Base-by-base conservation (phyloP, 2,113 vertebrate species). In the Dermatemys mawii region DNA sequence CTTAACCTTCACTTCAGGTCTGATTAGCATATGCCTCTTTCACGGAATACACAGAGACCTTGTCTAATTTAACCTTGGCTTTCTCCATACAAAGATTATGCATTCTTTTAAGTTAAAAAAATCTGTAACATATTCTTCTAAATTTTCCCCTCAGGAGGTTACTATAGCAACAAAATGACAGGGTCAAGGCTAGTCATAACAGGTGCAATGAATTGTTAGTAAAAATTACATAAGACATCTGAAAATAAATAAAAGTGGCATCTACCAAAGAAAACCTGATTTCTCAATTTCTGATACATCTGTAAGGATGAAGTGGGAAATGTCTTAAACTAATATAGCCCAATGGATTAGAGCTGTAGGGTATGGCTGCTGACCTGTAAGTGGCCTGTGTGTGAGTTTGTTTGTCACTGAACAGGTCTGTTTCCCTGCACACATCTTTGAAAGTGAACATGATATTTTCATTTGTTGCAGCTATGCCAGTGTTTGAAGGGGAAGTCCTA, bases 141-240 rank as follows among this genome's bases (percentile, higher is more conserved):
- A 32, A 24, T 41, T 67, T 55, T 53, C 73, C 86, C 85, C 75
- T n/a, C 3, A 1, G 27, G 32, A 50, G 35, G 90, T 95, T 46
- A 35, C 81, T 49, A 44, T 85, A 76, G 78, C 44, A 80, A 70
- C 63, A 53, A 70, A 24, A 3, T 17, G 32, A 93, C 89, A 53
- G 38, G 4, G 1, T 75, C 70, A 93, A 67, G 63, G 84, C 49
- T 48, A 90, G 87, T 90, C 78, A 32, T 0, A 4, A 92, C 90
- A 93, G 95, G 76, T 94, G 91, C 8, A 26, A 78, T 91, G 88
- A 97, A 92, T 88, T 96, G 86, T 93, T 96, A 91, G 87, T 94
- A 94, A 86, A 93, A 96, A 81, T 50, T 50, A 75, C 1, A 0
- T 32, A 73, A 88, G 22, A 38, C 50, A 29, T 73, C 76, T 94